These are phyloP conservation scores for Cydia amplana DNA, from an alignment of 1,140 invertebrate genomes.

Conservation along the genomic window DNA sequence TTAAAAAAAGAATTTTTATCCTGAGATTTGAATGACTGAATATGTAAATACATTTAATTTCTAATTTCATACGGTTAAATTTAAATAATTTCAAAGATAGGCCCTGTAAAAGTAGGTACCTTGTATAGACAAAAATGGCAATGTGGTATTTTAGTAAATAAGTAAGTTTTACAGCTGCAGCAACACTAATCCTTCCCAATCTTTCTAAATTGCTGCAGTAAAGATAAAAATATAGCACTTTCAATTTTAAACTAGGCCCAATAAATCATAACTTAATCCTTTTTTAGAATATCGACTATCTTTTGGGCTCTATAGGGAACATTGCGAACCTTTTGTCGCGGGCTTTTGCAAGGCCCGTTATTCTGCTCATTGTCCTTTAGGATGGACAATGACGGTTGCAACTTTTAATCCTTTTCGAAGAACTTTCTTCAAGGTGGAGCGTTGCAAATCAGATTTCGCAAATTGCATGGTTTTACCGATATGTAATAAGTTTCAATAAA, in stretches of 20 bases:
- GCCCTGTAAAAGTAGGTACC: no score
- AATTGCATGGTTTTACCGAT: constrained; percentile 11
- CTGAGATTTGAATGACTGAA: no score
- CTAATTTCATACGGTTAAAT: no score
- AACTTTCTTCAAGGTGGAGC: constrained; percentile 13
- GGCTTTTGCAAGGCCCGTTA: background rate
- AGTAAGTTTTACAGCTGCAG: background rate
- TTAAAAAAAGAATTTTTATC: no score
- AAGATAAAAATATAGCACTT: constrained; percentile 1
- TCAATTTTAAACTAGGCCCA: constrained; percentile 9
- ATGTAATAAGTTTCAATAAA: background rate
- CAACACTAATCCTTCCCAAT: background rate
- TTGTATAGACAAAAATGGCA: background rate
- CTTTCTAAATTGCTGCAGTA: background rate
- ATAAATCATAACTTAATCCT: constrained; percentile 13
- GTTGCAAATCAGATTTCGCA: constrained; percentile 8
- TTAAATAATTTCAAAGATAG: no score
- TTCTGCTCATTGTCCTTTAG: background rate
- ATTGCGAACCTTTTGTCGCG: constrained; percentile 1
- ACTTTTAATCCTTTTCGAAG: constrained; percentile 9
- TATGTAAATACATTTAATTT: no score
- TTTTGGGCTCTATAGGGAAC: background rate
- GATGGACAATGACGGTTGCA: background rate
- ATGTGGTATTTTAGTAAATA: background rate
- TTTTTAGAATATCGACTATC: constrained; percentile 11